Evolutionary conservation across 2,888 invertebrate species (phyloP).

Genomic region (Tipula confusa): DNA sequence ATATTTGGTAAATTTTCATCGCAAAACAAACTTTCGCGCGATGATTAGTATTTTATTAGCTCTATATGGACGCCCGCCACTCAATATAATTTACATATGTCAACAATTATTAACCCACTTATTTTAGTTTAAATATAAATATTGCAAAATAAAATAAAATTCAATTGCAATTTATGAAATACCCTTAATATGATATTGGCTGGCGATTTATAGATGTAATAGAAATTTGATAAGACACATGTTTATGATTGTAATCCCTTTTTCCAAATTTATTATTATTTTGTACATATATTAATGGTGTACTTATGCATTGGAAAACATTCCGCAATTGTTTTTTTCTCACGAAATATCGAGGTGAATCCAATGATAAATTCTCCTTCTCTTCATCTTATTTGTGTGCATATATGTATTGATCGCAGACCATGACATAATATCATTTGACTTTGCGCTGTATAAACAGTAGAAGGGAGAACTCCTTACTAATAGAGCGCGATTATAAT

Average conservation of each 20-base stretch:
- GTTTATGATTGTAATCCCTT: slow-evolving; percentile 15
- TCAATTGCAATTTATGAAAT: background rate
- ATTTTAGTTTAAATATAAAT: too few species aligned
- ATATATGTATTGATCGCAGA: background rate
- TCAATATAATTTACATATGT: too few species aligned
- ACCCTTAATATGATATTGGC: background rate
- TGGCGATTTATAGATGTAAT: background rate
- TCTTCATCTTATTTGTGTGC: background rate
- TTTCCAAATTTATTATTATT: background rate
- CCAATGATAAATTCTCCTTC: background rate
- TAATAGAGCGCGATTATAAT: background rate
- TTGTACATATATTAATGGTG: background rate
- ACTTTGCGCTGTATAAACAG: background rate
- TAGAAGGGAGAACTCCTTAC: background rate
- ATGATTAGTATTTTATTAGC: too few species aligned
- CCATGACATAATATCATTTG: background rate
- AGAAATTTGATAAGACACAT: slow-evolving; percentile 12
- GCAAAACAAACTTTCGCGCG: too few species aligned
- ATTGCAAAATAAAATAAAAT: background rate
- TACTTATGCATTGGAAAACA: background rate
- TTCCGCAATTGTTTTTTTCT: background rate
- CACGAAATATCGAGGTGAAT: background rate
- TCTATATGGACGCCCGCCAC: too few species aligned
- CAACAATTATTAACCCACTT: too few species aligned
- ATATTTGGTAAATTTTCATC: too few species aligned